Percentiles rank a stretch among this genome's conserved stretches.
These are phyloP conservation scores for Sinopyrophorus schimmeli DNA, from an alignment of 2,888 invertebrate species.

Conservation along the genomic window DNA sequence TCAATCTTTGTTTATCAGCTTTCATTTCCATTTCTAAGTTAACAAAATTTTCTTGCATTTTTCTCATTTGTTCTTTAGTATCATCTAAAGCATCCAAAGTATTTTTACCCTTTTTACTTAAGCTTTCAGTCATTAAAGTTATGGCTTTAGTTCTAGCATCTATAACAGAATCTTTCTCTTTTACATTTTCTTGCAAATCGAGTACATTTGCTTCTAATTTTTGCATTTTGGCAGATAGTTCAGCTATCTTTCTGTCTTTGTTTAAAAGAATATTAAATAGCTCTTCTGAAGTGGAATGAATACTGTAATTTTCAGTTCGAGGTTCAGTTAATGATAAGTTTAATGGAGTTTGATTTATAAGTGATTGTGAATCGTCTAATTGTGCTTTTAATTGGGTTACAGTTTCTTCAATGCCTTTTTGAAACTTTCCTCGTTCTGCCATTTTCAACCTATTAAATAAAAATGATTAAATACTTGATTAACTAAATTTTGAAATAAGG, in stretches of 20 bases:
- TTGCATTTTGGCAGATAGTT: constrained; percentile 69
- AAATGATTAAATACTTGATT: not conserved
- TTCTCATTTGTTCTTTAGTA: constrained; percentile 77
- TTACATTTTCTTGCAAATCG: constrained; percentile 80
- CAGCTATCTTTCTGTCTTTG: constrained; percentile 66
- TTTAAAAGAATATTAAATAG: constrained; percentile 57
- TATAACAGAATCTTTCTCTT: constrained; percentile 82
- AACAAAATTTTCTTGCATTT: constrained; percentile 79
- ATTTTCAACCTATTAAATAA: constrained; percentile 50
- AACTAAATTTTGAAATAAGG: not conserved
- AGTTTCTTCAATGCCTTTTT: constrained; percentile 59
- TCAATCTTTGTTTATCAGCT: constrained; percentile 66
- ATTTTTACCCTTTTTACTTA: constrained; percentile 71
- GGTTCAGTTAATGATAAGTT: constrained; percentile 45
- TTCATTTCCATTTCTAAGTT: constrained; percentile 72
- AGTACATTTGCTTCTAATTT: constrained; percentile 76
- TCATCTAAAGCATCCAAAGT: constrained; percentile 75
- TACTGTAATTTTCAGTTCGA: constrained; percentile 46
- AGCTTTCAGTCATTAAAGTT: constrained; percentile 73
- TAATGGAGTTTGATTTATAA: constrained; percentile 43
- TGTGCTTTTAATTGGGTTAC: constrained; percentile 60
- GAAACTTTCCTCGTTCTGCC: constrained; percentile 59
- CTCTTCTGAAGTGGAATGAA: constrained; percentile 50
- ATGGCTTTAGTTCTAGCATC: constrained; percentile 79
- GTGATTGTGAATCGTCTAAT: constrained; percentile 58